phyloP scores from a whole-genome alignment of 2,797 vertebrate genomes.

The Onychomys leucogaster region DNA sequence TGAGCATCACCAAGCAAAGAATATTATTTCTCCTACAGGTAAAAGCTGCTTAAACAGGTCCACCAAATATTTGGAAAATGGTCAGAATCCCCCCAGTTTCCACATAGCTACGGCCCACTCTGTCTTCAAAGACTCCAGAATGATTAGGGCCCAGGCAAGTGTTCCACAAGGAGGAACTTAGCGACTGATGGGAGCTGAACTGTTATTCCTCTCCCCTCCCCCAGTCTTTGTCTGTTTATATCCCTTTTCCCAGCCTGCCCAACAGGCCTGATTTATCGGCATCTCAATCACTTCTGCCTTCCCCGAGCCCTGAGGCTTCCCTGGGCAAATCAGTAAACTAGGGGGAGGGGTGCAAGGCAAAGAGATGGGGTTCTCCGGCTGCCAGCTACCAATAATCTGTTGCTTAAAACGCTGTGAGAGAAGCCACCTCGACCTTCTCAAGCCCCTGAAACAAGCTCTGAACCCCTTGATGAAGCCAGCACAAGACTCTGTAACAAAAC shows the following conservation, averaged over 20 bases:
- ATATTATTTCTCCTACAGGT: not conserved
- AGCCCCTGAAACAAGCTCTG: not conserved
- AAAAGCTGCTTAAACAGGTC: not conserved
- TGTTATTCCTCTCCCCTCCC: conserved; percentile 40
- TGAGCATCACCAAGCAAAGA: conserved; percentile 24
- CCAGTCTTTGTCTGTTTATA: conserved; percentile 81
- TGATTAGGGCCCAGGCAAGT: conserved; percentile 82
- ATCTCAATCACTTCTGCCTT: conserved; percentile 85
- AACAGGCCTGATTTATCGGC: conserved; percentile 81
- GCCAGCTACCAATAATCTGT: not conserved
- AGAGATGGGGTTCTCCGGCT: conserved; percentile 17
- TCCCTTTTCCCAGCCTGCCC: conserved; percentile 72
- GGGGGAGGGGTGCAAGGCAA: conserved; percentile 71
- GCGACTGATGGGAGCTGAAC: conserved; percentile 68
- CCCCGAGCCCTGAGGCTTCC: conserved; percentile 75
- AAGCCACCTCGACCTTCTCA: not conserved
- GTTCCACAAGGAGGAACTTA: conserved; percentile 78
- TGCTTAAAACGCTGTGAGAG: not conserved
- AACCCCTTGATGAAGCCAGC: not conserved
- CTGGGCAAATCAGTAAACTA: conserved; percentile 79
- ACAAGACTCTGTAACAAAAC: not conserved
- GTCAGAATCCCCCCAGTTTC: conserved; percentile 55
- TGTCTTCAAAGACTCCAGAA: conserved; percentile 68
- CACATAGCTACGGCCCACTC: conserved; percentile 23
- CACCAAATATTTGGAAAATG: not conserved